Conservation (phyloP, 2,113 vertebrate species). For the Rhadina sibilatrix region DNA sequence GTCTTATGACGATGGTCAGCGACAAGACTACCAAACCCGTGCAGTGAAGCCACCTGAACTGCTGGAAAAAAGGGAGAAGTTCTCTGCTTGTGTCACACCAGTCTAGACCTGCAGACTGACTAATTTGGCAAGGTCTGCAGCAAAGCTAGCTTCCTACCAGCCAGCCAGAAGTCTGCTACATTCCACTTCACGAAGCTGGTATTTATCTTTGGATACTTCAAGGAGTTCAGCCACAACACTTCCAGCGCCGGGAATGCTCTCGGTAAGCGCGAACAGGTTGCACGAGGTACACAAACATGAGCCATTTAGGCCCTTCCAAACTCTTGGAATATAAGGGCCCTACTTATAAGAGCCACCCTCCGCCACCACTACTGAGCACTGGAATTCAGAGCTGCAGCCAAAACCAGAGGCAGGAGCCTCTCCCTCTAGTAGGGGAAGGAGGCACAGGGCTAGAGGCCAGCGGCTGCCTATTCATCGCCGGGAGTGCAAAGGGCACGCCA, state of each 20-base stretch:
- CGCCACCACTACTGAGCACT: neutral
- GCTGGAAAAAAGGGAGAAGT: neutral
- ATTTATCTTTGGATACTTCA: neutral
- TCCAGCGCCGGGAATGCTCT: neutral
- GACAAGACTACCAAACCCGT: neutral
- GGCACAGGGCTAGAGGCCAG: neutral
- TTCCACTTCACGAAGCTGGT: neutral
- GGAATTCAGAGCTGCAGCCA: neutral
- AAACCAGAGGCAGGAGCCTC: conserved; percentile 1
- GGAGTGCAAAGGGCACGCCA: neutral
- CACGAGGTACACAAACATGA: neutral
- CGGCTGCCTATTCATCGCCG: neutral
- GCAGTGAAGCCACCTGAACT: neutral
- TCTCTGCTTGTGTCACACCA: neutral
- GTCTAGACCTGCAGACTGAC: neutral
- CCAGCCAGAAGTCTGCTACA: neutral
- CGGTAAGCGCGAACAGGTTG: neutral
- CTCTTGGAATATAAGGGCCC: neutral
- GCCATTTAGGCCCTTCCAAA: neutral
- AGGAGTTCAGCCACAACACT: neutral
- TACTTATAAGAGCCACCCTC: neutral
- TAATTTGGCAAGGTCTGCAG: neutral
- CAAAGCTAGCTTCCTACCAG: neutral
- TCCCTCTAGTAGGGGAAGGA: neutral
- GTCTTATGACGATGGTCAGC: neutral